Evolutionary conservation across 2,113 vertebrate species (phyloP), one percentile per base, ranked within the genome.

Genomic region (Pagrus major): DNA sequence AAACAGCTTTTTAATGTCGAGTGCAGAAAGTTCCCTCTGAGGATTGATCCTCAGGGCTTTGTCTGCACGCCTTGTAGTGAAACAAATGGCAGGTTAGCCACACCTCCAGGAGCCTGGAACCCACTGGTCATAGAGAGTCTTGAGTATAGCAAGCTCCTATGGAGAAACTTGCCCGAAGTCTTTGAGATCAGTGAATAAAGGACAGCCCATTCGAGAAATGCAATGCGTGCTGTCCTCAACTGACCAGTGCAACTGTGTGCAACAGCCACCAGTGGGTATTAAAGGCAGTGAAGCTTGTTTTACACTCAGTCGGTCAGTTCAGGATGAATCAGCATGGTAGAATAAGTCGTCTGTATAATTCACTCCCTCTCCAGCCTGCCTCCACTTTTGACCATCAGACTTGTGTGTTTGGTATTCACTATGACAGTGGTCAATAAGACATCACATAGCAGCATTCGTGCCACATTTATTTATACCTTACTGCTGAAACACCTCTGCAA

Each of bases 1-100:
- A 75, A 82, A 74, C 42, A 31, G 75, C 56, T 70, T 88, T 85
- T 83, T 41, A 73, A 56, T 27, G 42, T 37, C 66, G 42, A 74
- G 25, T 1, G 3, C 18, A 21, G 25, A 80, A 66, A 78, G 41
- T 77, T 80, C 37, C 71, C 59, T 47, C 15, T 70, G 76, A 80
- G 69, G 63, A 83, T 60, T 46, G 64, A 78, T 76, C 78, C 58
- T 82, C 21, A 15, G 83, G 89, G 75, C 65, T 67, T 77, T 83
- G 42, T 71, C 75, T 46, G 54, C 29, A 60, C 58, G 77, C 64
- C 63, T 51, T 60, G 71, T 64, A 27, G 75, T 59, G 68, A 59
- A 82, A 75, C 6, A 0, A 82, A 80, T 76, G 61, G 51, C 60
- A 80, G 60, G 72, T 87, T 82, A 80, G 76, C 59, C 49, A 75